Evolutionary conservation across 2,888 invertebrate species (phyloP).

Genomic region (Dicycla oo): DNA sequence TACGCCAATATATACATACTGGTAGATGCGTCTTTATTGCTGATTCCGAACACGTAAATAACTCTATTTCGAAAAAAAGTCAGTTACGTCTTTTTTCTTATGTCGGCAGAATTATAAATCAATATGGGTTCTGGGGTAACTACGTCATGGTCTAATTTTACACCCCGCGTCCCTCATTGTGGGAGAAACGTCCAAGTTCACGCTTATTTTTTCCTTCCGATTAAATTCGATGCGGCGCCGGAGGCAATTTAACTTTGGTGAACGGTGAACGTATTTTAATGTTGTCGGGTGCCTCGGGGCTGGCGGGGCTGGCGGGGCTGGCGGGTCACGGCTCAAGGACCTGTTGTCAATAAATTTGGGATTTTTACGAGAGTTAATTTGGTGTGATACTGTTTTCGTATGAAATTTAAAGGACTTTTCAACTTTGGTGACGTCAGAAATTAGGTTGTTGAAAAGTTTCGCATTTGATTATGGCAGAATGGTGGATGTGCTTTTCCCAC

Average conservation of each 20-base stretch:
- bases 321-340: neutral
- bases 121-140: conserved; percentile 49
- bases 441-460: conserved; percentile 23
- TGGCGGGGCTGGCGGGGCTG: neutral
- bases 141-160: conserved; percentile 55
- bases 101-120: too few relatives aligned
- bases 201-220: conserved; percentile 59
- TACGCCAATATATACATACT: too few relatives aligned
- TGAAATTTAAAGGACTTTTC: conserved; percentile 50
- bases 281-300: conserved; percentile 24
- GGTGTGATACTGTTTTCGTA: conserved; percentile 42
- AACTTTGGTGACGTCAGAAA: conserved; percentile 26
- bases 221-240: conserved; percentile 56
- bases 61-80: too few relatives aligned
- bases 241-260: conserved; percentile 65
- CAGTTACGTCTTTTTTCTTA: too few relatives aligned
- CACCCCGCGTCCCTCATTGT: conserved; percentile 16
- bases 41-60: too few relatives aligned
- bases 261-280: conserved; percentile 63
- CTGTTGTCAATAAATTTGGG: conserved; percentile 31
- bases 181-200: conserved; percentile 36
- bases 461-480: conserved; percentile 3
- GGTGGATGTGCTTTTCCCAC: too few relatives aligned
- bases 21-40: too few relatives aligned
- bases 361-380: conserved; percentile 48